Conservation (phyloP, 2,797 vertebrate species). For the Rhinichthys osculus region DNA sequence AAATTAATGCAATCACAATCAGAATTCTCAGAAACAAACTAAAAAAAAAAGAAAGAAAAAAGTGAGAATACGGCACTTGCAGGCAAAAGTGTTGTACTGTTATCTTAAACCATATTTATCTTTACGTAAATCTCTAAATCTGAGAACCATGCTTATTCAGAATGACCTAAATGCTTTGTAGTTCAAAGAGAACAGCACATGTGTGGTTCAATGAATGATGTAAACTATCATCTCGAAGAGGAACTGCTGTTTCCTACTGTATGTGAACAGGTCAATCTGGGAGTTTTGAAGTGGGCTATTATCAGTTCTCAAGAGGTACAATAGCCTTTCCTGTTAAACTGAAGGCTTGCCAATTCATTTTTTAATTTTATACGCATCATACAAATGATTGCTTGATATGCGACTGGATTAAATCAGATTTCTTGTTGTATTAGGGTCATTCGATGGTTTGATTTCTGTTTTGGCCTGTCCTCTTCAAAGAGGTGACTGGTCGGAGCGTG, state of each 20-base stretch:
- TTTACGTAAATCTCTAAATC: slow-evolving; percentile 47
- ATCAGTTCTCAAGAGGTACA: slow-evolving; percentile 6
- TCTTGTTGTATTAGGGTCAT: slow-evolving; percentile 28
- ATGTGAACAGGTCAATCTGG: slow-evolving; percentile 73
- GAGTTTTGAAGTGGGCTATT: slow-evolving; percentile 49
- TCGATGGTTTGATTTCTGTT: slow-evolving; percentile 47
- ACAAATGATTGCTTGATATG: slow-evolving; percentile 8
- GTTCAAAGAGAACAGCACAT: slow-evolving; percentile 82
- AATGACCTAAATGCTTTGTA: slow-evolving; percentile 44
- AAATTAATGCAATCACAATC: slow-evolving; percentile 45
- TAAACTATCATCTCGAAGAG: slow-evolving; percentile 56
- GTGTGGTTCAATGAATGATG: slow-evolving; percentile 61
- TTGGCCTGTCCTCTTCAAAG: slow-evolving; percentile 83
- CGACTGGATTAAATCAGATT: slow-evolving; percentile 33
- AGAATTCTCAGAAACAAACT: slow-evolving; percentile 44
- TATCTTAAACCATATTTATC: slow-evolving; percentile 76
- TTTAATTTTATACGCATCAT: background rate
- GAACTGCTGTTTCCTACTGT: slow-evolving; percentile 66
- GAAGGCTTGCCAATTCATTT: slow-evolving; percentile 7
- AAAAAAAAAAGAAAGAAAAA: slow-evolving; percentile 72
- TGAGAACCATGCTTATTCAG: slow-evolving; percentile 27
- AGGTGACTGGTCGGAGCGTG: slow-evolving; percentile 79
- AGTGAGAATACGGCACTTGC: slow-evolving; percentile 74
- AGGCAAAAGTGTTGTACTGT: slow-evolving; percentile 77
- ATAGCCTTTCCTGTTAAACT: background rate